Conservation (phyloP, 2,113 vertebrate genomes). For the Struthio camelus region DNA sequence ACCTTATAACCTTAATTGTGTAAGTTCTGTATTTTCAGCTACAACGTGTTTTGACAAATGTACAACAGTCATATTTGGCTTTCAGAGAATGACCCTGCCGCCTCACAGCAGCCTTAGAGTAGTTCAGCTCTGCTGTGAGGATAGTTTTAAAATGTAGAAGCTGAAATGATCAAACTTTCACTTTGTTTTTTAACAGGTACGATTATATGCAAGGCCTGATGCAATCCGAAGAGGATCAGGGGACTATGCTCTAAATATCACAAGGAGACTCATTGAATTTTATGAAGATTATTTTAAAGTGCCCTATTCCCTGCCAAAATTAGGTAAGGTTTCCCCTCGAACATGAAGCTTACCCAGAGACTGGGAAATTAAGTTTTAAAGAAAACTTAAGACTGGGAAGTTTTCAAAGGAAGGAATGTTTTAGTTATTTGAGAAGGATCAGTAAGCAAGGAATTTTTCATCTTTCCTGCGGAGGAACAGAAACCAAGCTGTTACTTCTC, state of each 20-base stretch:
- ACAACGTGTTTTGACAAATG: background rate
- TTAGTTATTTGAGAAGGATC: conserved; percentile 11
- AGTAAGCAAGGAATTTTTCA: background rate
- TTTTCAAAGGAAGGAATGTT: background rate
- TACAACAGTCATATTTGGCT: background rate
- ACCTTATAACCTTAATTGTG: conserved; percentile 50
- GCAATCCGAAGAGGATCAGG: conserved; percentile 94
- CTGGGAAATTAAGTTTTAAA: background rate
- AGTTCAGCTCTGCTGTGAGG: conserved; percentile 7
- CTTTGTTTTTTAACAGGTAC: conserved; percentile 82
- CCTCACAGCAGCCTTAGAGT: background rate
- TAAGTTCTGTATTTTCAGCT: conserved; percentile 40
- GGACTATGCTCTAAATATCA: conserved; percentile 96
- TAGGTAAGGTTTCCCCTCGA: conserved; percentile 85
- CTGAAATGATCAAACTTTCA: conserved; percentile 33
- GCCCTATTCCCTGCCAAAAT: conserved; percentile 96
- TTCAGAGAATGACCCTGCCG: background rate
- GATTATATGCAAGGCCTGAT: conserved; percentile 93
- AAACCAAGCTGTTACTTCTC: background rate
- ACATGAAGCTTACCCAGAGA: background rate
- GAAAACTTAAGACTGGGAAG: background rate
- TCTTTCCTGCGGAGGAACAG: background rate
- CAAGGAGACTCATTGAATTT: conserved; percentile 94
- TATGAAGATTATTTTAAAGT: conserved; percentile 99
- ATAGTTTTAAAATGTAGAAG: conserved; percentile 2